Evolutionary conservation across 2,888 invertebrate species (phyloP), one percentile per base, ranked within the genome.

Genomic region (Apocheima hispidaria): DNA sequence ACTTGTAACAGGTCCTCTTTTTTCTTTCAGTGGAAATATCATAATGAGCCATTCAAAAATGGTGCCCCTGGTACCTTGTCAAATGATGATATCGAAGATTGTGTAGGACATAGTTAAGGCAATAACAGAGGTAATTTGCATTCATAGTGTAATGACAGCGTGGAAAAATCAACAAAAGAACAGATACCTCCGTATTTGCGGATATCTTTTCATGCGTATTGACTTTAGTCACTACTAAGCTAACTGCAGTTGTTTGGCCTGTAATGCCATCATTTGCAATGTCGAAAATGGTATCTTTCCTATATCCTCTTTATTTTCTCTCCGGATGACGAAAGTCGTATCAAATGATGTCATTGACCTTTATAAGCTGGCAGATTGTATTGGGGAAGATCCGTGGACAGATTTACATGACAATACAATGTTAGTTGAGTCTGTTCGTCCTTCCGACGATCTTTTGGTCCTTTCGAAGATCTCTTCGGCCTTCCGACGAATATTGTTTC

Each of bases 371-470:
- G 36, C 41, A 48, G 46, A 62, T 57, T 52, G 61, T 61, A 62
- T 62, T 56, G 61, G 53, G 71, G 69, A 69, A 79, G 77, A 77
- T 73, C 74, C 72, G 64, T 72, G 69, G 71, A 72, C 68, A 63
- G 71, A 76, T 74, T 74, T 68, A 75, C 77, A 75, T 78, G 72
- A 77, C 78, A 78, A 78, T 74, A 70, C 63, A 52, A 53, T 65
- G 70, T 73, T 60, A 65, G 65, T 70, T 64, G 14, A 50, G 66
- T 60, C 53, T 23, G 61, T 44, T 23, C 38, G 26, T 57, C 51
- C 64, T 52, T 46, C 23, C 26, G 55, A 12, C 46, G 41, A 52
- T 52, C 59, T 65, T 65, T 58, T 51, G 52, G 59, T 52, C 40
- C 46, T 52, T 33, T 46, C n/a, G 16, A 26, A 57, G 53, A 57